Base-by-base conservation (phyloP, 2,888 invertebrate genomes). In the Oxyteleia sp. region DNA sequence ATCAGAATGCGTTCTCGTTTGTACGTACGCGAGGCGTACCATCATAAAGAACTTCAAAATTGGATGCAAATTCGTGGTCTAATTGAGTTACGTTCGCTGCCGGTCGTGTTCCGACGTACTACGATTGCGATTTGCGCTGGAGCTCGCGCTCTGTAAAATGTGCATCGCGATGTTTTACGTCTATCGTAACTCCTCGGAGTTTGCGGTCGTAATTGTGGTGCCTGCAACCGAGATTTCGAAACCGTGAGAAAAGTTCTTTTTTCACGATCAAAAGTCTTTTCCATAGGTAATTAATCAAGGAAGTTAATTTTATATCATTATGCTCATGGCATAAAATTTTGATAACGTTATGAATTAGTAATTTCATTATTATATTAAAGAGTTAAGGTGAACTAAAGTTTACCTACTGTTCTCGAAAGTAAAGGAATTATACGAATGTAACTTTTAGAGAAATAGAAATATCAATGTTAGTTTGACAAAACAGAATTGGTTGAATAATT, bases 41-140 rank as follows among this genome's bases (percentile, higher is more conserved):
- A 69, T 57, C 84, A 79, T 84, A 82, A 82, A 85, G 85, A 84
- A 85, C 76, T 79, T 78, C 71, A 61, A 82, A 85, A 85, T 85
- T 82, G 82, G 84, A 85, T 84, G 84, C 84, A 82, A 84, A 84
- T 84, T 81, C 81, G 78, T 49, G 68, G 64, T 76, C 84, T 86
- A 83, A 86, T 86, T 86, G 86, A 84, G 84, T 84, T 86, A 82
- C 81, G 84, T 68, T 75, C 47, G 59, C 75, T 61, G 78, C 64
- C 55, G 32, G 20, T 72, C 49, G 43, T 15, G 57, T 49, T 26
- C 23, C 61, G 49, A 8, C 51, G 18, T 20, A 11, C 32, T 20
- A 35, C 74, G 45, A 55, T 74, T 45, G 43, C 35, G 38, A 74
- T 55, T 59, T 57, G 59, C 76, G 41, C 8, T 7, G 16, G 7